Percentiles rank a stretch among this genome's conserved stretches.
phyloP scores from a whole-genome alignment of 2,113 vertebrate species.

The Cettia cetti region DNA sequence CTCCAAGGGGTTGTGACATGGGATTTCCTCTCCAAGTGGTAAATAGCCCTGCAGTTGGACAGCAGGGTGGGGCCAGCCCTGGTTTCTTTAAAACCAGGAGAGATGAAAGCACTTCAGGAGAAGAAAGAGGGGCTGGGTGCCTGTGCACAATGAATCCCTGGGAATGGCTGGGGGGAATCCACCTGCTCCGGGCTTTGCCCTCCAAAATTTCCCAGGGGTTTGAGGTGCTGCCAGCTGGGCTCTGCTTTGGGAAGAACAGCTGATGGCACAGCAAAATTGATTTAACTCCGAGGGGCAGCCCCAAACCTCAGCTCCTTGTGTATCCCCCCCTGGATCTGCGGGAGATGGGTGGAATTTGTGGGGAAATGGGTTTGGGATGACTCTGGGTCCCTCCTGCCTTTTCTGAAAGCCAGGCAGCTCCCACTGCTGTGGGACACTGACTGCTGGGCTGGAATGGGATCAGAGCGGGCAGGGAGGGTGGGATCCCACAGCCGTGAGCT shows the following conservation, averaged over 20 bases:
- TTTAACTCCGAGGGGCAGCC: background rate
- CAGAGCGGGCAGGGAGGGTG: background rate
- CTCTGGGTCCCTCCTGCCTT: background rate
- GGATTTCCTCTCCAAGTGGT: constrained; percentile 73
- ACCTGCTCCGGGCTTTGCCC: background rate
- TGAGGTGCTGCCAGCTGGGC: background rate
- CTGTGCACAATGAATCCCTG: background rate
- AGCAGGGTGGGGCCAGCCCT: background rate
- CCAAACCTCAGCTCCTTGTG: background rate
- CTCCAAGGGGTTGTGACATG: constrained; percentile 68
- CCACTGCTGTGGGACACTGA: background rate
- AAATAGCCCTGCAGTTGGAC: constrained; percentile 38
- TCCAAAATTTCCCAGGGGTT: background rate
- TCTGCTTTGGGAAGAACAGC: background rate
- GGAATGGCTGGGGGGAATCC: background rate
- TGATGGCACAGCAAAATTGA: background rate
- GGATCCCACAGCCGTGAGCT: background rate
- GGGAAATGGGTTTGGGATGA: background rate
- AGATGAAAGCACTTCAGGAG: background rate
- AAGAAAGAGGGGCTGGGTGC: background rate
- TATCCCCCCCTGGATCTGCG: rapidly evolving
- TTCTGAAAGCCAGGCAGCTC: background rate
- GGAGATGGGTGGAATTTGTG: background rate
- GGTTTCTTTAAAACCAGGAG: background rate
- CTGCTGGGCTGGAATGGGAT: background rate